A percentile compares a stretch with the other conserved stretches of the same genome.
phyloP scores from a whole-genome alignment of 2,113 vertebrate genomes.

The Nesogale talazaci region DNA sequence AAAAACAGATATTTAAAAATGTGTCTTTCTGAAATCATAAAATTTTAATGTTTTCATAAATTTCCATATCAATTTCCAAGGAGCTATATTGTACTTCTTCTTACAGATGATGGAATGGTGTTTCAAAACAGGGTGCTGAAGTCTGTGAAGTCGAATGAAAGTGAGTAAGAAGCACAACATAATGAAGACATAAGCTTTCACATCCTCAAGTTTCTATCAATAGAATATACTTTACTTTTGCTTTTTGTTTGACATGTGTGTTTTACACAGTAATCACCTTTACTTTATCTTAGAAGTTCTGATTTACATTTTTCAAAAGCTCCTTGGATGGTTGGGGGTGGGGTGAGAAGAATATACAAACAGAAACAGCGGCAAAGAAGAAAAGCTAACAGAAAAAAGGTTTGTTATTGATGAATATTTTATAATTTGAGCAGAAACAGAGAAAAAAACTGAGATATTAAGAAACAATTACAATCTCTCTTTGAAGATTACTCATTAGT shows the following conservation, averaged over 20 bases:
- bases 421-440: neutral
- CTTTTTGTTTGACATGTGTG: constrained; percentile 2
- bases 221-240: neutral
- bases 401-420: neutral
- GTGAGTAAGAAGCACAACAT: constrained; percentile 51
- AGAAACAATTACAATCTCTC: neutral
- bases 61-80: neutral
- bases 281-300: constrained; percentile 19
- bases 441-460: constrained; percentile 18
- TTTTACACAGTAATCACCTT: constrained; percentile 29
- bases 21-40: neutral
- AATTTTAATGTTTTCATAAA: neutral
- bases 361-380: neutral
- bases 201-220: neutral
- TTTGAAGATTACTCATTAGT: neutral
- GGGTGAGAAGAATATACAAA: neutral
- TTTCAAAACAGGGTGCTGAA: constrained; percentile 54
- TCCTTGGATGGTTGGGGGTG: neutral
- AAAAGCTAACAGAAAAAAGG: neutral
- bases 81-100: neutral
- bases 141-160: constrained; percentile 13
- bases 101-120: constrained; percentile 52
- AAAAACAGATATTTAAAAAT: neutral
- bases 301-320: constrained; percentile 10
- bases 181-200: neutral